phyloP scores from a whole-genome alignment of 2,113 vertebrate genomes.

The Heterochromis multidens region DNA sequence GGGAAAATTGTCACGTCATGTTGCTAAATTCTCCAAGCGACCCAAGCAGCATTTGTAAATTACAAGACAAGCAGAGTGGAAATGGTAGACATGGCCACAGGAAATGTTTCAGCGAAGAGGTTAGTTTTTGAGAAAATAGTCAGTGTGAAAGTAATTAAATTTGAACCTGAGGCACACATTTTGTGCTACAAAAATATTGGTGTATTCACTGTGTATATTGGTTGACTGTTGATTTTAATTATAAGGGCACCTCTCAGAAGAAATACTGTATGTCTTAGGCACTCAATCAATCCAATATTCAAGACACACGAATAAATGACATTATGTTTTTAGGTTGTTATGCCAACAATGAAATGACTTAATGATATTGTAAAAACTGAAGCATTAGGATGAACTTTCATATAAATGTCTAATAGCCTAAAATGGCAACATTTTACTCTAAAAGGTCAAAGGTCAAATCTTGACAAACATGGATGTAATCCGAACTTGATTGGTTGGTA shows the following conservation, averaged over 20 bases:
- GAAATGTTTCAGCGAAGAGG: slow-evolving; percentile 35
- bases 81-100: slow-evolving; percentile 42
- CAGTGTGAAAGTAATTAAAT: slow-evolving; percentile 27
- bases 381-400: neutral
- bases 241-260: neutral
- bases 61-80: slow-evolving; percentile 26
- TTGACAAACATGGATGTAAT: neutral
- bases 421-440: neutral
- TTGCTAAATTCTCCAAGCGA: slow-evolving; percentile 35
- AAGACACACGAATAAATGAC: neutral
- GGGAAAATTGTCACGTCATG: slow-evolving; percentile 52
- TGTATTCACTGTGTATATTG: neutral
- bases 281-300: neutral
- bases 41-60: slow-evolving; percentile 29
- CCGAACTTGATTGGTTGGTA: neutral
- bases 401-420: neutral
- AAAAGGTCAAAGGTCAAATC: neutral
- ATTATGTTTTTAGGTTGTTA: too few species aligned
- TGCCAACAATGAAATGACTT: neutral
- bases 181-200: neutral
- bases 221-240: neutral
- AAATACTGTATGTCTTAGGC: neutral
- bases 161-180: slow-evolving; percentile 11
- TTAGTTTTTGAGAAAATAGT: slow-evolving; percentile 20
- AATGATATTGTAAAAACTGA: neutral